A percentile compares a stretch with the other conserved stretches of the same genome.
phyloP scores from a whole-genome alignment of 2,888 invertebrate species.

The Terebella lapidaria region DNA sequence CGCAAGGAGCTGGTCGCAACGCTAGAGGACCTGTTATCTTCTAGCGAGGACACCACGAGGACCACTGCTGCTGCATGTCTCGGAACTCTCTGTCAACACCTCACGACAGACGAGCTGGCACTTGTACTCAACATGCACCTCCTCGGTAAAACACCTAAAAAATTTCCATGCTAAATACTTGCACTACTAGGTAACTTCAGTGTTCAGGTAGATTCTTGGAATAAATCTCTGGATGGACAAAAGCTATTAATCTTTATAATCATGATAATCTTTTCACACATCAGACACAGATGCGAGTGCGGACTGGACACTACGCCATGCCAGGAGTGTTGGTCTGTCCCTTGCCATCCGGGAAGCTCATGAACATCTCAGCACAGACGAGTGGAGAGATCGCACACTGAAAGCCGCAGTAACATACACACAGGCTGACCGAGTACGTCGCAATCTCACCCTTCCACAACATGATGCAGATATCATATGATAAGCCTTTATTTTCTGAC shows the following conservation, averaged over 20 bases:
- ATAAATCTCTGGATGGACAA: too few species aligned
- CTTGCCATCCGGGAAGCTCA: constrained; percentile 84
- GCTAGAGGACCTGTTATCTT: constrained; percentile 53
- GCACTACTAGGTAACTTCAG: too few species aligned
- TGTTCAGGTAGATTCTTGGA: too few species aligned
- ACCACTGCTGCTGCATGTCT: constrained; percentile 82
- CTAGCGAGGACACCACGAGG: constrained; percentile 72
- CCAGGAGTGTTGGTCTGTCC: constrained; percentile 76
- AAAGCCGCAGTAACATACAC: constrained; percentile 68
- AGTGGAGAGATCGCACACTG: constrained; percentile 67
- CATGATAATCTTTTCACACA: too few species aligned
- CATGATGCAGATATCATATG: too few species aligned
- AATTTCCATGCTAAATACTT: too few species aligned
- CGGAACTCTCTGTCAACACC: constrained; percentile 72
- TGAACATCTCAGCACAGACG: constrained; percentile 62
- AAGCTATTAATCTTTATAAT: neutral
- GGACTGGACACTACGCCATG: constrained; percentile 75
- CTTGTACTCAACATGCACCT: constrained; percentile 71
- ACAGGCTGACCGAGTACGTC: constrained; percentile 66
- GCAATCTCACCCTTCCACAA: too few species aligned
- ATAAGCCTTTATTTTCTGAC: too few species aligned
- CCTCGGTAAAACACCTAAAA: constrained; percentile 58
- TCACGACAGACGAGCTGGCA: constrained; percentile 69
- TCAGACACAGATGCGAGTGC: constrained; percentile 30
- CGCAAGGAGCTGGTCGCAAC: constrained; percentile 66